Base-by-base conservation (phyloP, 2,113 vertebrate species). In the Argyrosomus japonicus region DNA sequence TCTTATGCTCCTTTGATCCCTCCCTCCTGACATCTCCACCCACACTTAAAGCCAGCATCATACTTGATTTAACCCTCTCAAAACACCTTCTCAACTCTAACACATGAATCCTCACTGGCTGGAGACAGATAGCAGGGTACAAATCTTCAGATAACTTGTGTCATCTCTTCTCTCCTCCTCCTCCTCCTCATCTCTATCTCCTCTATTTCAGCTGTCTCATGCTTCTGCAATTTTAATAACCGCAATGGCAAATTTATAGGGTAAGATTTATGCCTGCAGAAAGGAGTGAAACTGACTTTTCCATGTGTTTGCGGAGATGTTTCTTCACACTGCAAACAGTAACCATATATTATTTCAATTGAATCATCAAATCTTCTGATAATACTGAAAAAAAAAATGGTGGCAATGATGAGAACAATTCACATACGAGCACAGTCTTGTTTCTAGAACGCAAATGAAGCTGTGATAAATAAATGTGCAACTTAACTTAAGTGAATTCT, bases 1-100 rank as follows among this genome's bases (percentile, higher is more conserved):
- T 62, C 64, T 79, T 58, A 68, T 45, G 1, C 47, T 51, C 21
- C 17, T 69, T 57, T 80, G 72, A 76, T 45, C 67, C 83, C 23
- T 53, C 56, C 25, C 23, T 48, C 53, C 23, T 29, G 61, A 56
- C 51, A 50, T 80, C 53, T 60, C 27, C 73, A 56, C 61, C 19
- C 45, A 74, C 54, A 67, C 47, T 62, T 32, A 3, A 74, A 68
- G 53, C 48, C 19, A 53, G 25, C 43, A 2, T 19, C 18, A 56
- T 18, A 5, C 14, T 61, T 25, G 6, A 25, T 21, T 65, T 56
- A 29, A 27, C 18, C 18, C 36, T 48, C 29, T 77, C 2, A n/a
- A 11, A 40, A 56, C 19, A 0, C 43, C 43, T 40, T 18, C 50
- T 60, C 32, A 21, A 12, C 18, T 56, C 43, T 19, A 63, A 29